Conservation (phyloP, 2,113 vertebrate genomes). For the Numida meleagris region DNA sequence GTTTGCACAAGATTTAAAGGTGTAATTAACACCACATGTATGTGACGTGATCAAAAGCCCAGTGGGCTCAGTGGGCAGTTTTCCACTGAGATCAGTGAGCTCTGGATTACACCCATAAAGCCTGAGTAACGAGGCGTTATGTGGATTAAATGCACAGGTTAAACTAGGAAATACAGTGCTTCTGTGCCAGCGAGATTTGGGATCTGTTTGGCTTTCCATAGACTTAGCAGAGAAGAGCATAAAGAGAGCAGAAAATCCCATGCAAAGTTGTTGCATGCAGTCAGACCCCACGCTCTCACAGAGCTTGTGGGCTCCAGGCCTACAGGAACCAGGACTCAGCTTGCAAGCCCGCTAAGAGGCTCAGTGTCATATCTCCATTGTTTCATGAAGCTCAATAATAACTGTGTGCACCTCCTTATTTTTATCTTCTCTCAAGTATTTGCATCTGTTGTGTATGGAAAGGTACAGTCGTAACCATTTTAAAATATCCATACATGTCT, state of each 20-base stretch:
- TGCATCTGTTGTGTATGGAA: not conserved
- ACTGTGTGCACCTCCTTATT: not conserved
- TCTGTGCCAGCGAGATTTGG: conserved; percentile 29
- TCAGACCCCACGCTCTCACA: not conserved
- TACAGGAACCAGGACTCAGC: not conserved
- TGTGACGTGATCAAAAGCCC: not conserved
- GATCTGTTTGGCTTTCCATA: conserved; percentile 16
- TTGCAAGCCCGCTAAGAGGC: not conserved
- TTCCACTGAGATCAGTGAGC: conserved; percentile 47
- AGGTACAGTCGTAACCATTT: not conserved
- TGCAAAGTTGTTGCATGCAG: not conserved
- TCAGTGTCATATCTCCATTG: not conserved
- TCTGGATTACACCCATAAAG: conserved; percentile 55
- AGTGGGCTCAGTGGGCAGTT: not conserved
- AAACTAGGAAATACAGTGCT: conserved; percentile 15
- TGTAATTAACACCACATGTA: conserved; percentile 22
- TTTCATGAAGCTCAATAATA: not conserved
- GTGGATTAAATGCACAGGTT: conserved; percentile 38
- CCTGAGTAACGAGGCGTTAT: conserved; percentile 3
- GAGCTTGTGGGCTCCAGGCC: not conserved
- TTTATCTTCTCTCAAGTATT: not conserved
- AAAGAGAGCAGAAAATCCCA: not conserved
- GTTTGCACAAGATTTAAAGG: conserved; percentile 20
- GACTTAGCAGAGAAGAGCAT: not conserved
- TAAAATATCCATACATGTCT: not conserved